Percentiles rank a stretch among this genome's conserved stretches.
These are phyloP conservation scores for Varroa destructor DNA, from an alignment of 1,140 invertebrate genomes.

Conservation along the genomic window DNA sequence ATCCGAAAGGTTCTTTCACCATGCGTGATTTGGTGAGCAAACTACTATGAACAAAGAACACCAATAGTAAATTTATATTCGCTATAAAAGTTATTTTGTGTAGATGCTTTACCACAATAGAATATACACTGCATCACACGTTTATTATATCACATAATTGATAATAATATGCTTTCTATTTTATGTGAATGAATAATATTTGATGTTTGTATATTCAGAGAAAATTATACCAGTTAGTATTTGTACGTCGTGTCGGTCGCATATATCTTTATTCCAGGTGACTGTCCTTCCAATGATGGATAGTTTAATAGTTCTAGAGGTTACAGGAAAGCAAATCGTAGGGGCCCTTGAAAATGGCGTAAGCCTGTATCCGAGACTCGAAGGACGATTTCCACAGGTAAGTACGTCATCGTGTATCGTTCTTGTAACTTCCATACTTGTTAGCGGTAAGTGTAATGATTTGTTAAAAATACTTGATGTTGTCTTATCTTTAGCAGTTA, in stretches of 20 bases:
- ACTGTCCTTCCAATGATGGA: not conserved
- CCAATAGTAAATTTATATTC: constrained; percentile 13
- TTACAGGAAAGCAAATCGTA: constrained; percentile 52
- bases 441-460: not conserved
- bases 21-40: constrained; percentile 58
- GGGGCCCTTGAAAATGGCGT: constrained; percentile 65
- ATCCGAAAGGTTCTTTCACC: constrained; percentile 63
- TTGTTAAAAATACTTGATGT: not conserved
- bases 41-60: not conserved
- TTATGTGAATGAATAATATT: too few species aligned
- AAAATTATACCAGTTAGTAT: not conserved
- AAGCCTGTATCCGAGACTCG: constrained; percentile 59
- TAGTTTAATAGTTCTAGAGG: constrained; percentile 26
- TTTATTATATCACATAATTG: too few species aligned
- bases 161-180: too few species aligned
- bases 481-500: not conserved
- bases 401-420: not conserved
- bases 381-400: constrained; percentile 60
- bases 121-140: not conserved
- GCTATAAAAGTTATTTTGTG: too few species aligned
- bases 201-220: too few species aligned
- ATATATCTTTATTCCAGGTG: not conserved
- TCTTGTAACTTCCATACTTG: constrained; percentile 30
- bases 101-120: not conserved
- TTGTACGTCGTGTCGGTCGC: not conserved